These are phyloP conservation scores for Thereva nobilitata DNA, from an alignment of 2,888 invertebrate genomes.

Conservation along the genomic window DNA sequence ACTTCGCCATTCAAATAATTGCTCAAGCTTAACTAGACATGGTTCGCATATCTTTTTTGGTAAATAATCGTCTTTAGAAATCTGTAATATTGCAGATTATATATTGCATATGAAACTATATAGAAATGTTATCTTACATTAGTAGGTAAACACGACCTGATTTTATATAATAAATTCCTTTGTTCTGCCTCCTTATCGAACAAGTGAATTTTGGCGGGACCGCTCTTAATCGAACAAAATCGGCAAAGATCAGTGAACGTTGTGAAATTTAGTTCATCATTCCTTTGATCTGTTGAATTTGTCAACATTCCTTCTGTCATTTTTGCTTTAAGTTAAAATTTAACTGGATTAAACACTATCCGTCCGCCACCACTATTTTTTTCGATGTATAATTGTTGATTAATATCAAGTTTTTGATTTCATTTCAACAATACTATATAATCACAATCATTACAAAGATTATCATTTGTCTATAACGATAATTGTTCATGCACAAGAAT, in stretches of 20 bases:
- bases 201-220: conserved; percentile 69
- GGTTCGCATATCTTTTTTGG: conserved; percentile 74
- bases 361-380: conserved; percentile 20
- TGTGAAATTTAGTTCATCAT: conserved; percentile 67
- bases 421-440: conserved; percentile 1
- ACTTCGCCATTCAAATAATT: conserved; percentile 71
- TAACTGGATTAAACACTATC: conserved; percentile 16
- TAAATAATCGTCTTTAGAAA: conserved; percentile 72
- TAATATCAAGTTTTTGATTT: neutral
- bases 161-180: conserved; percentile 70
- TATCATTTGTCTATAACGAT: conserved; percentile 6
- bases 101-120: neutral
- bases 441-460: neutral
- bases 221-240: conserved; percentile 71
- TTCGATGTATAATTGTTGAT: neutral
- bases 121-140: conserved; percentile 62
- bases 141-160: conserved; percentile 70
- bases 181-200: conserved; percentile 75
- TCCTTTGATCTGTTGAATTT: conserved; percentile 48
- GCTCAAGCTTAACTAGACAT: conserved; percentile 68
- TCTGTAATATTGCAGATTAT: conserved; percentile 54
- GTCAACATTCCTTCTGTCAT: conserved; percentile 51
- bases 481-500: neutral
- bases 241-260: conserved; percentile 72
- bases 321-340: conserved; percentile 27